Base-by-base conservation (phyloP, 1,140 invertebrate genomes). In the Cotesia chilonis region DNA sequence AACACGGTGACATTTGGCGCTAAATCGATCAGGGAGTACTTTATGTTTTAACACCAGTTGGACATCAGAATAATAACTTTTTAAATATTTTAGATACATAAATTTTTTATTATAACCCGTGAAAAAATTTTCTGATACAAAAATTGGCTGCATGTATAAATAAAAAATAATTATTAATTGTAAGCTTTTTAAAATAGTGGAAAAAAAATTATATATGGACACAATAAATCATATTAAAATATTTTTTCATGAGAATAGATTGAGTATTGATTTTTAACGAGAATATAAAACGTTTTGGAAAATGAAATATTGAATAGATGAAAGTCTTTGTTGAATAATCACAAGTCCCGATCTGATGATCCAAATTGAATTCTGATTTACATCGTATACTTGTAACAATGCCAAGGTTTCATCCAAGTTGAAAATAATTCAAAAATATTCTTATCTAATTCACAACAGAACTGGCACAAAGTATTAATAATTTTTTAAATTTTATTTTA, bases 1-100 rank as follows among this genome's bases (percentile, higher is more conserved):
- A 85, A 86, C 84, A 85, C 80, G 84, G 82, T 79, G 81, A 84
- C 84, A 85, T 86, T 86, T 86, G 84, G 84, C 79, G 82, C 80
- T 84, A 85, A 85, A 84, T 84, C 83, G 84, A 85, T 85, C 83
- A 82, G 77, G 77, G 67, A 73, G 57, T 65, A n/a, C 20, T 55
- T 54, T 74, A 57, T 54, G n/a, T 20, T 35, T 41, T 59, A 28
- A 59, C 67, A 51, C 77, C 76, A 68, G 74, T 63, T 77, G 68
- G 74, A 70, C 71, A 68, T 72, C 68, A 54, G 59, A 76, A 78
- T 76, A 74, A 76, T 77, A 78, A 37, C 57, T 20, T 35, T 65
- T 36, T 61, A 36, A 9, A 20, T 61, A 10, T 61, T 36, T 28
- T 1, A 28, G 28, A 28, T 28, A 28, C 28, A 28, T 28, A 28